Evolutionary conservation across 1,140 invertebrate species (phyloP), one percentile per base, ranked within the genome.

Genomic region (Temnothorax nylanderi): DNA sequence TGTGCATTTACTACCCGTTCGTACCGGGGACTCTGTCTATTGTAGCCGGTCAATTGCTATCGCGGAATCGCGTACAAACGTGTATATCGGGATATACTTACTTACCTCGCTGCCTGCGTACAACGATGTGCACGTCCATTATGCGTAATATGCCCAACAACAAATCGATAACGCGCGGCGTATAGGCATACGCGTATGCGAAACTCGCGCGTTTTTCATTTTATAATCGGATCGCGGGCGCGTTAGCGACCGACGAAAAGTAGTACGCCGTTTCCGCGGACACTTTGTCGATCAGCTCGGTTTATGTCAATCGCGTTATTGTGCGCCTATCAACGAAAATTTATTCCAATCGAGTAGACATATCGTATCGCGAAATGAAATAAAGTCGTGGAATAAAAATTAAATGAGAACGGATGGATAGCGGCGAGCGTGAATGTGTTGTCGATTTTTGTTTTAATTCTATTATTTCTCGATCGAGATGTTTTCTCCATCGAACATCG

Each of bases 21-120:
- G 77, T 69, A n/a, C 62, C 18, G 56, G 32, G n/a, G 72, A 47
- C 47, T 21, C 77, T 72, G 71, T 56, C 74, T 60, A 86, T 90
- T 88, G 81, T 84, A 76, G 54, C 85, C 62, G 87, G 64, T 78
- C 90, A 87, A 91, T 92, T 87, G 80, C 74, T 85, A 49, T 84
- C 67, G 60, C 54, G 54, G 18, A 49, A 54, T 34, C 80, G 13
- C 49, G 21, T 41, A 58, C 56, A 85, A 91, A 88, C 86, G 65
- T 72, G 72, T 67, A 74, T 74, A 74, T 74, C 85, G 32, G 34
- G 60, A 49, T 54, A 49, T 54, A 89, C 84, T 89, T 86, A 88
- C 80, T 75, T 86, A 75, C 21, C 49, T 44, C 6, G 41, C 75
- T 64, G 41, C 75, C 44, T 37, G 41, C 18, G 4, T 26, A 78